These are phyloP conservation scores for Neotoma lepida DNA, from an alignment of 2,113 vertebrate genomes.

Conservation along the genomic window DNA sequence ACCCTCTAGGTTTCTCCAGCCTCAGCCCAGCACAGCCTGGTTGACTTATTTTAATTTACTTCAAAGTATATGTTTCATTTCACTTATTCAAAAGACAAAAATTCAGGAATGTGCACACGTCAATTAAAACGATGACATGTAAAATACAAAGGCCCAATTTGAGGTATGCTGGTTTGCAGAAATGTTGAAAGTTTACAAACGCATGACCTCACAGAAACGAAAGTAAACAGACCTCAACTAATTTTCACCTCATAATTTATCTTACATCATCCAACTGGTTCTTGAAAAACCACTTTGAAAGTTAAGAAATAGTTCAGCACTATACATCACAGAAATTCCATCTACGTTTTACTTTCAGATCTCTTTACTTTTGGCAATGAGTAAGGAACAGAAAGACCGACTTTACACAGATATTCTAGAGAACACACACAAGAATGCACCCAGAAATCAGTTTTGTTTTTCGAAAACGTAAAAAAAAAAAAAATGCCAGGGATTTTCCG, in stretches of 20 bases:
- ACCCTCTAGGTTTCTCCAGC: background rate
- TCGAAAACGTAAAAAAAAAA: conserved; percentile 58
- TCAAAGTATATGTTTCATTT: background rate
- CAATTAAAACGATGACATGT: conserved; percentile 41
- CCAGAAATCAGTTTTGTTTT: conserved; percentile 78
- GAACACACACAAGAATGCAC: conserved; percentile 53
- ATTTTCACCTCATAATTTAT: conserved; percentile 59
- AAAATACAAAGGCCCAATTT: conserved; percentile 54
- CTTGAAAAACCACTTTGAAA: conserved; percentile 38
- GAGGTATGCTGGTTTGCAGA: conserved; percentile 6
- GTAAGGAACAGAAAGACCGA: conserved; percentile 66
- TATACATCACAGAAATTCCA: background rate
- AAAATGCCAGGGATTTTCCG: conserved; percentile 79
- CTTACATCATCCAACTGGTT: background rate
- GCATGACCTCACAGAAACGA: conserved; percentile 45
- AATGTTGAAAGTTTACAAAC: conserved; percentile 27
- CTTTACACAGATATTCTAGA: conserved; percentile 74
- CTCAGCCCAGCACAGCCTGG: background rate
- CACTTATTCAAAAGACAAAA: conserved; percentile 61
- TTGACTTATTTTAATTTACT: background rate
- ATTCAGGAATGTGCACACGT: conserved; percentile 9
- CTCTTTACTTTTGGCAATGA: conserved; percentile 74
- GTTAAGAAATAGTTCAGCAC: conserved; percentile 38
- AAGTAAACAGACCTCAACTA: conserved; percentile 48
- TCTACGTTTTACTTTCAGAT: conserved; percentile 41